Conservation (phyloP, 2,797 vertebrate genomes). For the Artibeus jamaicensis region DNA sequence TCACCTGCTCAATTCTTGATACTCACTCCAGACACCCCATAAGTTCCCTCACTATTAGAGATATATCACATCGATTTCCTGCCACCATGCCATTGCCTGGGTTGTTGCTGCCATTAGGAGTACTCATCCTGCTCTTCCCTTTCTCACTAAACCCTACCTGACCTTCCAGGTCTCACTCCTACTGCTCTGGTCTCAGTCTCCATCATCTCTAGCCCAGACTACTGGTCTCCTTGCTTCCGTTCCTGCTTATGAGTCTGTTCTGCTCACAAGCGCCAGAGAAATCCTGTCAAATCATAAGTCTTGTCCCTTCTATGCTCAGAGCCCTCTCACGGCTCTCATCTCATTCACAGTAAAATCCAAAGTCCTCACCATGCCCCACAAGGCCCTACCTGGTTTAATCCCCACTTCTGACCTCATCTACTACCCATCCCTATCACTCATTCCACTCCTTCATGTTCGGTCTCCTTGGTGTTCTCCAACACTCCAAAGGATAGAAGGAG, state of each 20-base stretch:
- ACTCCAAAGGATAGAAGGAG: background rate
- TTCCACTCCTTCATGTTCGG: slow-evolving; percentile 68
- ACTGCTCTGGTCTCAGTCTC: background rate
- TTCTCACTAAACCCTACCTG: background rate
- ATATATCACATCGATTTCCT: background rate
- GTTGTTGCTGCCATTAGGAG: background rate
- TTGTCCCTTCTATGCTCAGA: background rate
- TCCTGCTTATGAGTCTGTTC: background rate
- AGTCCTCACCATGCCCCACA: background rate
- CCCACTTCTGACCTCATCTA: background rate
- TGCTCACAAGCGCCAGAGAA: background rate
- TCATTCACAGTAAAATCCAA: background rate
- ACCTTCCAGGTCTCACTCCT: background rate
- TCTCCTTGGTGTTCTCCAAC: slow-evolving; percentile 83
- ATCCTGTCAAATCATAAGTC: background rate
- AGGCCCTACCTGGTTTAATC: background rate
- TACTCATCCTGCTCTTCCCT: background rate
- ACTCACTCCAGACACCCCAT: background rate
- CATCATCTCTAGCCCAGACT: background rate
- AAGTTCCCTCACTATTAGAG: background rate
- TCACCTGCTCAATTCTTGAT: background rate
- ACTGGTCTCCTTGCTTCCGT: background rate
- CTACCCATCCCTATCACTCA: background rate
- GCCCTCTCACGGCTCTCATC: background rate
- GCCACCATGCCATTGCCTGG: background rate